Conservation (phyloP, 37 sponge, comb jelly and placozoan species). For the Aplysina aerophoba region DNA sequence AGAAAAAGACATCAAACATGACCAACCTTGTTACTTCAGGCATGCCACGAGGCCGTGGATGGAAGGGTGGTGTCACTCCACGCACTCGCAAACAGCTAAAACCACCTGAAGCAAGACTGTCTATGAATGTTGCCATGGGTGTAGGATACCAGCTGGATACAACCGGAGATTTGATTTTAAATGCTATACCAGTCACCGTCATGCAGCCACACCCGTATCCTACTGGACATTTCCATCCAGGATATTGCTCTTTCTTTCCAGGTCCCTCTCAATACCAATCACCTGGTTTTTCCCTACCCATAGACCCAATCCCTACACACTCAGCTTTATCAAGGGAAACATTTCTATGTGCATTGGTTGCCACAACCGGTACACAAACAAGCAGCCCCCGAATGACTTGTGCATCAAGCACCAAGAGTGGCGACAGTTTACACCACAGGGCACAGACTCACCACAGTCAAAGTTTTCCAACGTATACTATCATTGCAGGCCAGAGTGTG, state of each 20-base stretch:
- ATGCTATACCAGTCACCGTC: slow-evolving; percentile 8
- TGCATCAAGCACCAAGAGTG: slow-evolving; percentile 51
- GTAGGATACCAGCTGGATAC: slow-evolving; percentile 4
- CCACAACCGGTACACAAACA: slow-evolving; percentile 30
- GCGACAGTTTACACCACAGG: slow-evolving; percentile 27
- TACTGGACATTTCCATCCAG: slow-evolving; percentile 7
- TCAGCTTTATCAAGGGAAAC: slow-evolving; percentile 38
- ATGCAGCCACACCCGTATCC: not conserved
- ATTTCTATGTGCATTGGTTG: slow-evolving; percentile 43
- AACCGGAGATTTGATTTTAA: not conserved
- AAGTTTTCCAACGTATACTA: slow-evolving; percentile 26
- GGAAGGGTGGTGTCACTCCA: slow-evolving; percentile 32
- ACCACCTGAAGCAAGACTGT: slow-evolving; percentile 1
- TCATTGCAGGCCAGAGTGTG: slow-evolving; percentile 24
- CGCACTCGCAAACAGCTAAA: slow-evolving; percentile 14
- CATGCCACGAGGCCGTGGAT: slow-evolving; percentile 45
- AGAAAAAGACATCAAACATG: slow-evolving; percentile 34
- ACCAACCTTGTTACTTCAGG: slow-evolving; percentile 32
- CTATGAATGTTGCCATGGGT: slow-evolving; percentile 6
- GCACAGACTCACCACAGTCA: not conserved
- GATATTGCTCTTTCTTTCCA: not conserved
- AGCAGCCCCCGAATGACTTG: slow-evolving; percentile 34
- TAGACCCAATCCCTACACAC: slow-evolving; percentile 31
- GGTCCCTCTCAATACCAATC: slow-evolving; percentile 3
- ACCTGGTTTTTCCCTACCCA: not conserved